A percentile compares a stretch with the other conserved stretches of the same genome.
Conservation (phyloP, 1,140 invertebrate species). For the Cydia pomonella region DNA sequence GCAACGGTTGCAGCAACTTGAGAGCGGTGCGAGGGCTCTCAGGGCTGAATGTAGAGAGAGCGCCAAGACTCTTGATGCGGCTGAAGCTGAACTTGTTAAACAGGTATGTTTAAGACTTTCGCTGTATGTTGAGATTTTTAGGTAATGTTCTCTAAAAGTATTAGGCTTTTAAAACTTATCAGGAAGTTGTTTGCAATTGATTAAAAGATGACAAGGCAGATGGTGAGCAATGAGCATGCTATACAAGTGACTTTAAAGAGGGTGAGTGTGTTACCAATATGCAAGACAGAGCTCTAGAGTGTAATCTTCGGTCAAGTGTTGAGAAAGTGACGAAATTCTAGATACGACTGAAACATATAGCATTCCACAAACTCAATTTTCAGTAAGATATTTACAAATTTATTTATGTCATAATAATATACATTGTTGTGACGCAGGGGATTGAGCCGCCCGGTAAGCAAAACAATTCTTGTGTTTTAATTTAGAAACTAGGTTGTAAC, state of each 20-base stretch:
- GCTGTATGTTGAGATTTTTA: background rate
- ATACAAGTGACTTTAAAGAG: background rate
- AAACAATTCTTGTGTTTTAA: too few species aligned
- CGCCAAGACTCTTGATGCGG: conserved; percentile 97
- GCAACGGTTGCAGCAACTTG: conserved; percentile 89
- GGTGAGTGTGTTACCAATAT: background rate
- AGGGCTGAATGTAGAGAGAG: conserved; percentile 96
- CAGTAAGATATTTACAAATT: too few species aligned
- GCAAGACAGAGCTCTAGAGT: background rate
- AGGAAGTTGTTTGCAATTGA: too few species aligned
- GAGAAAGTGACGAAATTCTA: background rate
- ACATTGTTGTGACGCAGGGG: too few species aligned
- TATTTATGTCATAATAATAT: too few species aligned
- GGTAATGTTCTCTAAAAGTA: too few species aligned
- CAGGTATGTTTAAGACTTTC: conserved; percentile 83
- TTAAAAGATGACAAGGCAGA: background rate
- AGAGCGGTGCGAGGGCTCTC: conserved; percentile 89
- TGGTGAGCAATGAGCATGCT: background rate
- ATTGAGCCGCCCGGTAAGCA: too few species aligned
- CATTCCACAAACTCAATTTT: too few species aligned
- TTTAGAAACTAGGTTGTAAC: too few species aligned
- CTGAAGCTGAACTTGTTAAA: conserved; percentile 92
- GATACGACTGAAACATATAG: background rate
- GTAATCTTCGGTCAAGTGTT: background rate
- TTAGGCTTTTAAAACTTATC: too few species aligned